Evolutionary conservation across 2,888 invertebrate genomes (phyloP).

Genomic region (Polyploca ridens): DNA sequence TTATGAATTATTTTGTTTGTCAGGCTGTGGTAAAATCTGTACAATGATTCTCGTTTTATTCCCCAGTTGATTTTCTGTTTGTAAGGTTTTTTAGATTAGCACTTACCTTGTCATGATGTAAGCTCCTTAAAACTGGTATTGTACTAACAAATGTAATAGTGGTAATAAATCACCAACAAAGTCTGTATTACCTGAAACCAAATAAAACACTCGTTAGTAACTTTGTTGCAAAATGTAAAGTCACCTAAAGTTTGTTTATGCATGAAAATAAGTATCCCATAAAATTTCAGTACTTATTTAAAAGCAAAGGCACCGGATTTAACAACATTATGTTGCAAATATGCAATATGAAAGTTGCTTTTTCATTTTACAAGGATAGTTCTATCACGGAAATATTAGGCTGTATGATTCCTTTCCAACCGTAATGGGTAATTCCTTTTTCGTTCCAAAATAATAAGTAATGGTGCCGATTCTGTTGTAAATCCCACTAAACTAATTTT

Average conservation of each 20-base stretch:
- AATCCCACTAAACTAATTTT: too few species aligned
- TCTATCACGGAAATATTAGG: too few species aligned
- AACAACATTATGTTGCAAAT: background rate
- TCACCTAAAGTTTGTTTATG: background rate
- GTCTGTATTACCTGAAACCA: background rate
- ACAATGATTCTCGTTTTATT: too few species aligned
- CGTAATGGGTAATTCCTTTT: too few species aligned
- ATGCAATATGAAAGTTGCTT: too few species aligned
- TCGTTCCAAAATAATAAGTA: too few species aligned
- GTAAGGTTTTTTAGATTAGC: background rate
- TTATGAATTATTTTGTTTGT: too few species aligned
- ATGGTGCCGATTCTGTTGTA: too few species aligned
- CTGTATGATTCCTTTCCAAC: too few species aligned
- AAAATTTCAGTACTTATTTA: background rate
- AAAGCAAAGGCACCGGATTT: background rate
- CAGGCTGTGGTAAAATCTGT: too few species aligned
- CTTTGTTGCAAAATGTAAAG: background rate
- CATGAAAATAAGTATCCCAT: background rate
- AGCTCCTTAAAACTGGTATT: background rate
- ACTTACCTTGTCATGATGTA: background rate
- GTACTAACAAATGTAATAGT: conserved; percentile 1
- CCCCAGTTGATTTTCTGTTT: background rate
- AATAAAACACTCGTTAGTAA: background rate
- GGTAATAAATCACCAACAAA: background rate
- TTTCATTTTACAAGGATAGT: too few species aligned